Conservation (phyloP, 37 sponge, comb jelly and placozoan species). For the Bolinopsis microptera region DNA sequence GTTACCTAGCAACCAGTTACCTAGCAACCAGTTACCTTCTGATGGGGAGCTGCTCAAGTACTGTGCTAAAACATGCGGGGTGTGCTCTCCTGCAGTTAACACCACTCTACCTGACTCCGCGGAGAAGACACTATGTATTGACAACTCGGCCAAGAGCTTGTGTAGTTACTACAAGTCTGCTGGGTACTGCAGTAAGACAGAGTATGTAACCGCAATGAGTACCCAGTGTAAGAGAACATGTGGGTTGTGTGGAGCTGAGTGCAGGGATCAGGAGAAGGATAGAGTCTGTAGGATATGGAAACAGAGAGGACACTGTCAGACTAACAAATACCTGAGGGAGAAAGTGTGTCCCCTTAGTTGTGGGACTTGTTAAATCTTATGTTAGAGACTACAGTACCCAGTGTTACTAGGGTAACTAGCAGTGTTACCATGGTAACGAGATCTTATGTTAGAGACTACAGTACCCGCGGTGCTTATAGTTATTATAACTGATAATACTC, state of each 20-base stretch:
- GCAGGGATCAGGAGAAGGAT: neutral
- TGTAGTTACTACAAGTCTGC: constrained; percentile 3
- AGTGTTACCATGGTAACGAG: no score
- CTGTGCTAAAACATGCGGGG: constrained; percentile 14
- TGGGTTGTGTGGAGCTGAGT: neutral
- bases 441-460: no score
- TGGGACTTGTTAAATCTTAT: neutral
- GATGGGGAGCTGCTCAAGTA: neutral
- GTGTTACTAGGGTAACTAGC: no score
- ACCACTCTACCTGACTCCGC: neutral
- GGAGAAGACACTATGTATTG: neutral
- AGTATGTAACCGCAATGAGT: neutral
- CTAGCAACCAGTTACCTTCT: no score
- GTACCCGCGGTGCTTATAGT: no score
- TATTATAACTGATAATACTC: no score
- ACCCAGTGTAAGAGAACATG: neutral
- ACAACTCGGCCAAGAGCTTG: neutral
- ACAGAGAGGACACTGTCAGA: neutral
- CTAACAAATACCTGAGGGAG: neutral
- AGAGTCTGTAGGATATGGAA: neutral
- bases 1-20: no score
- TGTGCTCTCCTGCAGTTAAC: neutral
- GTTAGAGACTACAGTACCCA: no score
- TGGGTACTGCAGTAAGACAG: neutral
- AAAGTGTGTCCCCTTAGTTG: neutral